A percentile compares a stretch with the other conserved stretches of the same genome.
Conservation (phyloP, 1,140 invertebrate genomes). For the Camponotus vicinus region DNA sequence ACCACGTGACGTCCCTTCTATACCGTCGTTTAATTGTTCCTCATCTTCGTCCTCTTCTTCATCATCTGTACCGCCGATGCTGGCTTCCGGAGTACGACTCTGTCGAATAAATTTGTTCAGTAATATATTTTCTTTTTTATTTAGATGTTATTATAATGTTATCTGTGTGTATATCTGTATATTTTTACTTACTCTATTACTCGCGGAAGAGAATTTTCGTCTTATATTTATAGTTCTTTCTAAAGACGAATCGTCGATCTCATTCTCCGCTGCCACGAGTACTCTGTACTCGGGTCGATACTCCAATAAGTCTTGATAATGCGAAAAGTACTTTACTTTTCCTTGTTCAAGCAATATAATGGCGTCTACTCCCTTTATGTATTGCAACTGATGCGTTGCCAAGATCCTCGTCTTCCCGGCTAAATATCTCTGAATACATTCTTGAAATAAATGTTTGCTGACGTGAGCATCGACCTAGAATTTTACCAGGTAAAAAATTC, state of each 20-base stretch:
- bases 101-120: slow-evolving; percentile 49
- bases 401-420: slow-evolving; percentile 89
- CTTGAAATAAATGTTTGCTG: slow-evolving; percentile 90
- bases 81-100: slow-evolving; percentile 81
- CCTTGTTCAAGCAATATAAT: slow-evolving; percentile 93
- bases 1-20: slow-evolving; percentile 88
- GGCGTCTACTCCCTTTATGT: slow-evolving; percentile 91
- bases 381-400: slow-evolving; percentile 96
- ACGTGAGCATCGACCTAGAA: slow-evolving; percentile 90
- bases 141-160: neutral
- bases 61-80: slow-evolving; percentile 77
- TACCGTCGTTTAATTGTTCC: slow-evolving; percentile 84
- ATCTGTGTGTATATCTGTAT: too few species aligned
- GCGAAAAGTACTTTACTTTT: slow-evolving; percentile 79
- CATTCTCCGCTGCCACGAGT: slow-evolving; percentile 78
- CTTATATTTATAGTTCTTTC: slow-evolving; percentile 71
- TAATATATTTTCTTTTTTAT: neutral
- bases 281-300: slow-evolving; percentile 82
- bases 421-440: slow-evolving; percentile 87
- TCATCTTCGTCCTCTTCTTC: slow-evolving; percentile 87
- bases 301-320: slow-evolving; percentile 87
- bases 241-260: slow-evolving; percentile 79
- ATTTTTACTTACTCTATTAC: slow-evolving; percentile 78
- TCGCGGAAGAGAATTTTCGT: slow-evolving; percentile 81
- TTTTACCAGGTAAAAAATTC: neutral